Evolutionary conservation across 1,140 invertebrate genomes (phyloP), one percentile per base, ranked within the genome.

Genomic region (Cyclargus thomasi): DNA sequence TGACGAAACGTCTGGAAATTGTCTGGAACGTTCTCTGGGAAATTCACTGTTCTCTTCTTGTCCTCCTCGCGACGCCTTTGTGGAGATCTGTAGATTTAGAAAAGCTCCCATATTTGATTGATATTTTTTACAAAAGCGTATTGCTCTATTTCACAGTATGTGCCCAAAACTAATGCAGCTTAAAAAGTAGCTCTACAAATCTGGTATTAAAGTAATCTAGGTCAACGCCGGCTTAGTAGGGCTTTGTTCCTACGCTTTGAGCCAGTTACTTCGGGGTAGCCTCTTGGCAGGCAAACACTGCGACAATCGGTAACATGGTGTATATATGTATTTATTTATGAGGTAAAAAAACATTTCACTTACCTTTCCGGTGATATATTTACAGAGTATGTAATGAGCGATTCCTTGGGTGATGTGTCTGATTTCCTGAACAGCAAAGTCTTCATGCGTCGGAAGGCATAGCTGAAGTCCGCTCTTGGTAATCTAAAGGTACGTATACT

Each of bases 21-120:
- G 21, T 79, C 78, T 0, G 83, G 83, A 63, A 86, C 83, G 64
- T 83, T 84, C 63, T 79, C 77, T 0, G 83, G 83, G 62, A 86
- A 86, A 62, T 83, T 84, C 63, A 84, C 83, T 35, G 77, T 77
- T n/a, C 81, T 67, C 64, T 82, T 84, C 67, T 83, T 82, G 53
- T 83, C 78, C 10, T 69, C 53, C 17, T 78, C 71, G 16, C 68
- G 71, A 22, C 76, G 72, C 1, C 53, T 62, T 5, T 63, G 68
- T 0, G 75, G 80, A 11, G 79, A 77, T 64, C 80, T 83, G 67
- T 59, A 65, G 66, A 66, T n/a, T n/a, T n/a, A n/a, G n/a, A 35
- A 53, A 22, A 29, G 29, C 5, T 4, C 8, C 5, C 29, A 29
- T 6, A 29, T 8, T 29, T 4, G 29, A 4, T 29, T 7, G 29